Base-by-base conservation (phyloP, 1,140 invertebrate species). In the Agraylea sexmaculata region DNA sequence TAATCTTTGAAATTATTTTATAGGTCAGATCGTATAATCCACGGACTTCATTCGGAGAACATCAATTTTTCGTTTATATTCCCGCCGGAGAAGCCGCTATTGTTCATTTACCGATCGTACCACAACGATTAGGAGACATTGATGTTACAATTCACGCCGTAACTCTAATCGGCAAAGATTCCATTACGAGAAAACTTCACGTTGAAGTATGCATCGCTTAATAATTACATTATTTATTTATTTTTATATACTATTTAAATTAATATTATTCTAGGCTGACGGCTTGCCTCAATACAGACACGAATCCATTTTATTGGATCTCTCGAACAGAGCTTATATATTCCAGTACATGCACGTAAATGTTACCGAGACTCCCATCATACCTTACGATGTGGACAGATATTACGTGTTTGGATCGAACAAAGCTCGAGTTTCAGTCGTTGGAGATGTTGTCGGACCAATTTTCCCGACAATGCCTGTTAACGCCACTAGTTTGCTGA, bases 371-470 rank as follows among this genome's bases (percentile, higher is more conserved):
- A 85, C 81, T 1, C 90, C 89, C 1, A 75, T 89, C 38, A 87
- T 92, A 38, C 84, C 90, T 0, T 91, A 93, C 52, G 79, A 87
- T 43, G 75, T 83, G 49, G 77, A 87, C 50, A 78, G 90, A 47
- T 87, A 90, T 57, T 97, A 92, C 58, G 81, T 97, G n/a, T 92
- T 83, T 54, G 90, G 89, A 0, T 96, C 91, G 0, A 92, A 92
- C 53, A 75, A 72, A 48, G 90, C 88, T 6, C 71, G 73, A 7
- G 71, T 96, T n/a, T 84, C 83, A 2, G 61, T 96, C 1, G 86
- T 94, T 8, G 92, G 93, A 10, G 92, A 96, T 62, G 88, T 96
- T 0, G 88, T 96, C 0, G 91, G 90, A 1, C 87, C 91, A 1
- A 83, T 90, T 13, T 95, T 96, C 54, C 87, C 87, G 0, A 87